Percentiles rank a stretch among this genome's conserved stretches.
phyloP scores from a whole-genome alignment of 2,888 invertebrate species.

The Andricus quercusramuli region DNA sequence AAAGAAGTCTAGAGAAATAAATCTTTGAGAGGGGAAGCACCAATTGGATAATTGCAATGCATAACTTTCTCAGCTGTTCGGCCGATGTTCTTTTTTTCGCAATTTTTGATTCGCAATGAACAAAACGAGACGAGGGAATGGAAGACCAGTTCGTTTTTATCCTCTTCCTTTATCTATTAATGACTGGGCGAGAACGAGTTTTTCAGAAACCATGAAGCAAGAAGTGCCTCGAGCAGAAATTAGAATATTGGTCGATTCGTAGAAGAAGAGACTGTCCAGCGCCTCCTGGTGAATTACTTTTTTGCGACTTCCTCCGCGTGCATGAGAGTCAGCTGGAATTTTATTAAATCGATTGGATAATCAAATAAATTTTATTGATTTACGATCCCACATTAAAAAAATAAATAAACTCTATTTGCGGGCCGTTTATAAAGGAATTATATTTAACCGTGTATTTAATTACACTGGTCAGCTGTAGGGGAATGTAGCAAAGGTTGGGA shows the following conservation, averaged over 20 bases:
- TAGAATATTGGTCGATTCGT: slow-evolving; percentile 57
- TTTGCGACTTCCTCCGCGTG: slow-evolving; percentile 10
- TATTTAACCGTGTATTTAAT: background rate
- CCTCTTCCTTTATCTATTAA: slow-evolving; percentile 39
- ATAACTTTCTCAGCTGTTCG: background rate
- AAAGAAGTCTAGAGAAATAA: too few species aligned
- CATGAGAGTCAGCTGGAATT: background rate
- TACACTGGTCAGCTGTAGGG: background rate
- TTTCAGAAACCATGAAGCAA: slow-evolving; percentile 49
- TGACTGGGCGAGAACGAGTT: slow-evolving; percentile 54
- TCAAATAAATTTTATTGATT: slow-evolving; percentile 3
- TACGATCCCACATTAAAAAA: background rate
- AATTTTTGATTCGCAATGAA: slow-evolving; percentile 11
- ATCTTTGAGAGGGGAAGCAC: too few species aligned
- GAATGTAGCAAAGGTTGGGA: too few species aligned
- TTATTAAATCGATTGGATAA: background rate
- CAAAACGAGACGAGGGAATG: background rate
- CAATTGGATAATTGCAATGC: background rate
- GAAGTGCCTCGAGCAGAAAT: slow-evolving; percentile 52
- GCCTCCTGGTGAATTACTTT: slow-evolving; percentile 10
- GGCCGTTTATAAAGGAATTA: background rate
- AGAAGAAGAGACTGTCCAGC: slow-evolving; percentile 28
- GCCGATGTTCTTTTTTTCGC: background rate
- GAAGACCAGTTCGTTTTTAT: slow-evolving; percentile 52
- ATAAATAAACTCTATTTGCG: background rate